Conservation (phyloP, 1,140 invertebrate genomes). For the Zaprionus ghesquierei region DNA sequence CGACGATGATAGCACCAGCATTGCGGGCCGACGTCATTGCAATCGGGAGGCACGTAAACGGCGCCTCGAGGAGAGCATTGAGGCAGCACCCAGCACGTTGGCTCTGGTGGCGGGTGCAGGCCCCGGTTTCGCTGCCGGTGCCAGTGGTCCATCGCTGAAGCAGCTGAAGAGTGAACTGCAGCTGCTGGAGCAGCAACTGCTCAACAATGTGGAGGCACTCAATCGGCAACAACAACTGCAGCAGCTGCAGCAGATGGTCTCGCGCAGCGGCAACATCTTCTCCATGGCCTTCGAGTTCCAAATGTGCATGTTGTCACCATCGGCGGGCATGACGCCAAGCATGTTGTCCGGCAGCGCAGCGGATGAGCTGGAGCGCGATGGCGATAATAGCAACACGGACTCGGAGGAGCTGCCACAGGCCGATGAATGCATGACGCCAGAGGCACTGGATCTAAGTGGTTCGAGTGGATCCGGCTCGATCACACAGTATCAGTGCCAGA, state of each 20-base stretch:
- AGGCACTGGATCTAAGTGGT: constrained; percentile 8
- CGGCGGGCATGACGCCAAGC: background rate
- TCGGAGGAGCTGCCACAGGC: constrained; percentile 28
- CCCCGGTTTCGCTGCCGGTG: background rate
- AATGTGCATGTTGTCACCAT: constrained; percentile 44
- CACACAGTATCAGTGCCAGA: constrained; percentile 88
- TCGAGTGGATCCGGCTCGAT: background rate
- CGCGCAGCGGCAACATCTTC: constrained; percentile 56
- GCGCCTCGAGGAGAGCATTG: constrained; percentile 71
- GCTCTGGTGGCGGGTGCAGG: background rate
- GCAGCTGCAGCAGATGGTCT: constrained; percentile 53
- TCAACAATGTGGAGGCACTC: constrained; percentile 50
- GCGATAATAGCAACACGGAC: constrained; percentile 44
- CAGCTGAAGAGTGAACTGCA: constrained; percentile 68
- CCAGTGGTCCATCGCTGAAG: constrained; percentile 52
- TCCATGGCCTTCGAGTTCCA: constrained; percentile 73
- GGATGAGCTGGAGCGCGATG: constrained; percentile 17
- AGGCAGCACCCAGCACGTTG: background rate
- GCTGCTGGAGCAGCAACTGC: constrained; percentile 55
- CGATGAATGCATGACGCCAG: constrained; percentile 17
- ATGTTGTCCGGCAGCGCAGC: background rate
- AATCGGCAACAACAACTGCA: constrained; percentile 60
- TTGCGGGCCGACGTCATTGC: constrained; percentile 55
- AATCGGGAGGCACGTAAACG: constrained; percentile 67
- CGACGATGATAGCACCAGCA: constrained; percentile 45